phyloP scores from a whole-genome alignment of 2,797 vertebrate species.

The Pelochelys cantorii region DNA sequence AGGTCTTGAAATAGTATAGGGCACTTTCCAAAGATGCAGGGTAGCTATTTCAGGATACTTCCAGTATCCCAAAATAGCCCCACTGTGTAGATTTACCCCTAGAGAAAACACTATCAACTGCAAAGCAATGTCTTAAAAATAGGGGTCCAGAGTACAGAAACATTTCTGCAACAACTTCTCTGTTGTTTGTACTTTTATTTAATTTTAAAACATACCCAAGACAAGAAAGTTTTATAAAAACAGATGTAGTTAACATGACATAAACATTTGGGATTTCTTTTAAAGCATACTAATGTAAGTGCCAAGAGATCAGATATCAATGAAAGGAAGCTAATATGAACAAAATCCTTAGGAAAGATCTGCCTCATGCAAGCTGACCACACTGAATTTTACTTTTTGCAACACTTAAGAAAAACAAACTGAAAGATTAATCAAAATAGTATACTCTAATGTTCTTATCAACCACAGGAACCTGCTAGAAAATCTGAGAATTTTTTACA shows the following conservation, averaged over 20 bases:
- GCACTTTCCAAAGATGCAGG: too few species aligned
- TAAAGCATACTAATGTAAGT: conserved; percentile 5
- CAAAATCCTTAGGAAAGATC: not conserved
- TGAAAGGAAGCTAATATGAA: not conserved
- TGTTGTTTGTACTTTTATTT: not conserved
- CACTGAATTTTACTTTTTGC: not conserved
- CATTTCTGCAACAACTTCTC: not conserved
- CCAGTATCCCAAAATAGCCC: too few species aligned
- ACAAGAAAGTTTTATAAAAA: not conserved
- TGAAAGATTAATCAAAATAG: not conserved
- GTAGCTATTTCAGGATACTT: too few species aligned
- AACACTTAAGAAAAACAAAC: not conserved
- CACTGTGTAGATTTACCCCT: too few species aligned
- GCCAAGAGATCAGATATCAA: not conserved
- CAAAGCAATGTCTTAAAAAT: not conserved
- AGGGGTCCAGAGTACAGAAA: not conserved
- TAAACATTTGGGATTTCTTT: not conserved
- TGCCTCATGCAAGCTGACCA: not conserved
- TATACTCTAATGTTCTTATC: not conserved
- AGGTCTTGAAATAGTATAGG: too few species aligned
- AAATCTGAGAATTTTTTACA: not conserved
- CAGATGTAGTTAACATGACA: not conserved
- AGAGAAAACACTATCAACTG: not conserved
- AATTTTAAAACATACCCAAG: not conserved
- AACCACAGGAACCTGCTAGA: not conserved